Conservation (phyloP, 2,797 vertebrate species). For the Microctenopoma steveboyesi region DNA sequence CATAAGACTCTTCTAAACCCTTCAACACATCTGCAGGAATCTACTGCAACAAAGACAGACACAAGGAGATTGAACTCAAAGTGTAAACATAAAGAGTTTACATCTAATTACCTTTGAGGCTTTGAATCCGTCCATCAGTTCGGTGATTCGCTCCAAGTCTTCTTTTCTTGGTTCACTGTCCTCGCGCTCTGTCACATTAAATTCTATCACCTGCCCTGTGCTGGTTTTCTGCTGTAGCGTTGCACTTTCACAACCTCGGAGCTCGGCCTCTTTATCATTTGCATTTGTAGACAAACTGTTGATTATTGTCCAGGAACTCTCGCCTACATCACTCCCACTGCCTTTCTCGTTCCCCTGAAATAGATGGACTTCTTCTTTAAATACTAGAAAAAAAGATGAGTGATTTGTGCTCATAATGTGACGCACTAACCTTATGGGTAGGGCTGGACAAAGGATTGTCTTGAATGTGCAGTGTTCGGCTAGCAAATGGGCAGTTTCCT, state of each 20-base stretch:
- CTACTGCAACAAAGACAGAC: too few relatives aligned
- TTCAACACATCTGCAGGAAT: too few relatives aligned
- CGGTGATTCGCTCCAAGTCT: slow-evolving; percentile 75
- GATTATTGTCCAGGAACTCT: slow-evolving; percentile 37
- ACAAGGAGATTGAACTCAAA: too few relatives aligned
- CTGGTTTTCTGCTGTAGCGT: slow-evolving; percentile 29
- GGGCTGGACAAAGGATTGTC: slow-evolving; percentile 42
- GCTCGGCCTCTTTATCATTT: slow-evolving; percentile 12
- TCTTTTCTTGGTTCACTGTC: slow-evolving; percentile 42
- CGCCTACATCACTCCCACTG: slow-evolving; percentile 19
- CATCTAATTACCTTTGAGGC: slow-evolving; percentile 89
- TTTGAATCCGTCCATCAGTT: slow-evolving; percentile 90
- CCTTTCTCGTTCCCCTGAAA: slow-evolving; percentile 59
- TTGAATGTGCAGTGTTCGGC: slow-evolving; percentile 31
- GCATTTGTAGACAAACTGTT: slow-evolving; percentile 62
- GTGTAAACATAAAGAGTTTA: background rate
- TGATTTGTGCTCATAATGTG: background rate
- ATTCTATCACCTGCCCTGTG: slow-evolving; percentile 27
- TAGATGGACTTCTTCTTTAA: background rate
- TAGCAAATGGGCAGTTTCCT: slow-evolving; percentile 32
- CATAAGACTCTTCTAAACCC: background rate
- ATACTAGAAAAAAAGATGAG: background rate
- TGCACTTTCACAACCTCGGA: slow-evolving; percentile 2
- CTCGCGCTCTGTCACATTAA: slow-evolving; percentile 30
- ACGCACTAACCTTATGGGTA: slow-evolving; percentile 51